Base-by-base conservation (phyloP, 2,888 invertebrate genomes). In the Thereva nobilitata region DNA sequence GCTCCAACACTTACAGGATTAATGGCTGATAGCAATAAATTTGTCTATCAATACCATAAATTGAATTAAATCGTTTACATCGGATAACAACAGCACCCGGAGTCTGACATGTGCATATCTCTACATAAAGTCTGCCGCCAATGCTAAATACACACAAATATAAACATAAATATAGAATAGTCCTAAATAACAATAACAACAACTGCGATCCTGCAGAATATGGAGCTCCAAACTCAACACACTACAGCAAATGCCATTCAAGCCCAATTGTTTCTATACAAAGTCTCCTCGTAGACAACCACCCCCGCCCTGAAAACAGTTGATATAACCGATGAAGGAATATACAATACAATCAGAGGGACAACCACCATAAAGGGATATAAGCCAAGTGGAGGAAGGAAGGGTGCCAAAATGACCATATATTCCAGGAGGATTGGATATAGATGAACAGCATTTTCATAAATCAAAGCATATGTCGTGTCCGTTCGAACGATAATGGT, bases 31-130 rank as follows among this genome's bases (percentile, higher is more conserved):
- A 68, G 71, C 70, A 70, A 71, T 71, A 71, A 70, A 71, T 71
- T 71, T 70, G 70, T 71, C 71, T 70, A 71, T 71, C 71, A 71
- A 69, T 70, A 71, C 66, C 69, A 71, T 70, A 71, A 71, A 71
- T 71, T 71, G 71, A 71, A 71, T 71, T 71, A 71, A 71, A 71
- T 71, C 69, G 71, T 71, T 71, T 68, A 71, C 71, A 71, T 69
- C 71, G 68, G 70, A 71, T 69, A 71, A 69, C 69, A 71, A 47
- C 59, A 59, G 59, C 8, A 47, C 47, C n/a, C 45, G 23, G 23
- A 23, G 23, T 49, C 10, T 59, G 59, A 49, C 59, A 59, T 59
- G 59, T 59, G 59, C 45, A 59, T 59, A 59, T 59, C 49, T 49
- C 49, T 47, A 12, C 37, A 23, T 23, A 23, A 23, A 23, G 23